Evolutionary conservation across 2,113 vertebrate species (phyloP), one percentile per base, ranked within the genome.

Genomic region (Prochilodus magdalenae): DNA sequence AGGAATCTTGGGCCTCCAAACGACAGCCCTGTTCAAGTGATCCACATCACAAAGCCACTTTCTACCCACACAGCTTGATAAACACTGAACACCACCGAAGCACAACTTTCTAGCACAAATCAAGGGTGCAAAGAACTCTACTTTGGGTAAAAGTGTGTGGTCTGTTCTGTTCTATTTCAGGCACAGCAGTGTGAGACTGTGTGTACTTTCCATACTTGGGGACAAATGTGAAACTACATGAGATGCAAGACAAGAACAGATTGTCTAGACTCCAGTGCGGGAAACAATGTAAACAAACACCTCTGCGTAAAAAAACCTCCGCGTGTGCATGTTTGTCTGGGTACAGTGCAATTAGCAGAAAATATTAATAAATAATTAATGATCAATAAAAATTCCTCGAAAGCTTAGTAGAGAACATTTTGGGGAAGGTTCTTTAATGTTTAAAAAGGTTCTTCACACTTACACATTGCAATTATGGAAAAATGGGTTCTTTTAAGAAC

Each of bases 251-350:
- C 27, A 36, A n/a, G 33, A 20, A 55, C 53, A 60, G 30, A 3
- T 29, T 59, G 36, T 36, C 36, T 36, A 36, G 36, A 36, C 16
- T 36, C 15, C 72, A 5, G 69, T 63, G 47, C 40, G 44, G 20
- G 5, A 53, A 66, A 29, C 51, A 44, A 72, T 62, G 47, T 75
- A 75, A 75, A 75, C 47, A 60, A 75, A 75, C 30, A 40, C 29
- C n/a, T n/a, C n/a, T n/a, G n/a, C n/a, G n/a, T n/a, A n/a, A n/a
- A 27, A 2, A 2, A 0, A 27, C 11, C 14, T 22, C 2, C 5
- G 15, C 60, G 53, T 29, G 11, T 22, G 47, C 26, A 60, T 29
- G 6, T n/a, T 44, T 44, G 4, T 44, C 40, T 7, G 8, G 4
- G 40, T 36, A 51, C 49, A 13, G 13, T 49, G 47, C 8, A 5